Base-by-base conservation (phyloP, 2,888 invertebrate species). In the Yponomeuta malinellus region DNA sequence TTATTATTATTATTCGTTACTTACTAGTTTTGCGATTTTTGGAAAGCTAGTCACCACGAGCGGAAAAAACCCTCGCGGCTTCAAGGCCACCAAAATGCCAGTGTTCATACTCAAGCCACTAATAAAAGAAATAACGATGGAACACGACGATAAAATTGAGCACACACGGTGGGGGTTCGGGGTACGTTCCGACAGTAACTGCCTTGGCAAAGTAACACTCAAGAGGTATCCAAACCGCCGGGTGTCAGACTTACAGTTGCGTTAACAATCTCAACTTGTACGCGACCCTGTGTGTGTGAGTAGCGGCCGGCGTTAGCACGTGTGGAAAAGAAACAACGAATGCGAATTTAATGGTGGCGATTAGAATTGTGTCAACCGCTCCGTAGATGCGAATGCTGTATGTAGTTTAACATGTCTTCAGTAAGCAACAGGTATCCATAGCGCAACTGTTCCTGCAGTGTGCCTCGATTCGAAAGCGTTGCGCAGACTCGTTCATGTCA, bases 171-270 rank as follows among this genome's bases (percentile, higher is more conserved):
- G 23, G 33, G 52, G 63, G 31, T 33, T 23, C 10, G 43, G 48
- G 48, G n/a, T 48, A 48, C 23, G 52, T 59, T 69, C 10, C 31
- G 59, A 48, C 48, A 69, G 48, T 69, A 59, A 15, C 12, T 69
- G 15, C 10, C 48, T 52, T 43, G 68, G 68, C 10, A 43, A 33
- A 68, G 52, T 48, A 70, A 65, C 12, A 70, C 65, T 67, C 59
- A 15, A 64, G 63, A 70, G 31, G 52, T 63, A 69, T 63, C 33
- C 52, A 59, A 33, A 10, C 79, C 81, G 82, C 81, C 80, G 80
- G 84, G 81, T 81, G 80, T 78, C 81, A 59, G 52, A 93, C 94
- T 94, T 93, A 94, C 94, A 92, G 89, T 92, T 82, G 92, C 85
- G 78, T 93, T 85, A 83, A 90, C 83, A 86, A 91, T 88, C 85